A percentile compares a stretch with the other conserved stretches of the same genome.
Evolutionary conservation across 2,888 invertebrate species (phyloP).

Genomic region (Bibio marci): DNA sequence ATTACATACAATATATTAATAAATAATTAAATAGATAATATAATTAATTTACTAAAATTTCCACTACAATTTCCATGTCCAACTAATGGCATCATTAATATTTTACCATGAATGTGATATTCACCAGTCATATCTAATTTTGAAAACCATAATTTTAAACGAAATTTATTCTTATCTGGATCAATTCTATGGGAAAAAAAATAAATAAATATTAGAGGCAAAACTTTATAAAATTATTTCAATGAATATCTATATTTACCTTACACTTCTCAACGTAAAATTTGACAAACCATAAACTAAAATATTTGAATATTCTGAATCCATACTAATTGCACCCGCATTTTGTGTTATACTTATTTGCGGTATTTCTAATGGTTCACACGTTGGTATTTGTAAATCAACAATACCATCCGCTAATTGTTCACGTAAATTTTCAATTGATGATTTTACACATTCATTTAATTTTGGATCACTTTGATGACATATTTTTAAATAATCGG

Average conservation of each 20-base stretch:
- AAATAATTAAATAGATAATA: slow-evolving; percentile 4
- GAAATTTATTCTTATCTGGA: slow-evolving; percentile 35
- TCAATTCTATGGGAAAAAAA: slow-evolving; percentile 21
- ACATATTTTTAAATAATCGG: slow-evolving; percentile 47
- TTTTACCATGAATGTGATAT: slow-evolving; percentile 48
- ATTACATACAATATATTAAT: background rate
- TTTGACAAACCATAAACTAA: slow-evolving; percentile 43
- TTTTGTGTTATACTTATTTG: slow-evolving; percentile 50
- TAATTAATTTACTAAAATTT: slow-evolving; percentile 44
- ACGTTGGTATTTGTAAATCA: slow-evolving; percentile 46
- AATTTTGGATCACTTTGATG: slow-evolving; percentile 43
- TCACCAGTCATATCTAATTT: slow-evolving; percentile 42
- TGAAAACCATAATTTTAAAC: slow-evolving; percentile 44
- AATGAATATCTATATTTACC: no score
- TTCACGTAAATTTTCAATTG: slow-evolving; percentile 39
- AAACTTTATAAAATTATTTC: no score
- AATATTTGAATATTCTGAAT: slow-evolving; percentile 46
- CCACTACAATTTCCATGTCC: slow-evolving; percentile 49
- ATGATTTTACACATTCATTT: slow-evolving; percentile 40
- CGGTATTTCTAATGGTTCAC: slow-evolving; percentile 53
- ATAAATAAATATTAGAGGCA: no score
- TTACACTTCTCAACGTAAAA: slow-evolving; percentile 44
- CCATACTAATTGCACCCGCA: slow-evolving; percentile 47
- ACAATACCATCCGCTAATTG: slow-evolving; percentile 44
- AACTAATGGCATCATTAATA: slow-evolving; percentile 54